Conservation (phyloP, 2,797 vertebrate genomes). For the Siniperca obscura region DNA sequence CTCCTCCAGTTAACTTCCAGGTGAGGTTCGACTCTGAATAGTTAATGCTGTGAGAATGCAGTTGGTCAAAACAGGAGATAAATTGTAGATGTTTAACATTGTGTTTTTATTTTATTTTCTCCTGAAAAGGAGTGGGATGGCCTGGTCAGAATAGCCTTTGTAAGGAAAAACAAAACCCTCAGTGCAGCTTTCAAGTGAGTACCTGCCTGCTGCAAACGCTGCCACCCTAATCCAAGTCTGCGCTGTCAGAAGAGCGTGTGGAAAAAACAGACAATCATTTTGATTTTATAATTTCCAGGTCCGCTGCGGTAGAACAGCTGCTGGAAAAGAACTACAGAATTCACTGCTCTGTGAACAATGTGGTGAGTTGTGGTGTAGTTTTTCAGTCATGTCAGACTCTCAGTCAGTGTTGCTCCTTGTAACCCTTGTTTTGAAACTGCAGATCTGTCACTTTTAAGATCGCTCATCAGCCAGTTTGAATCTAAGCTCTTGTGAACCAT, state of each 20-base stretch:
- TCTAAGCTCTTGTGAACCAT: neutral
- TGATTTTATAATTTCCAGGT: slow-evolving; percentile 78
- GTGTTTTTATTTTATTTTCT: slow-evolving; percentile 43
- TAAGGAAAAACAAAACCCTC: slow-evolving; percentile 98
- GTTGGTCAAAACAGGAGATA: neutral
- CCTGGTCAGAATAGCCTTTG: slow-evolving; percentile 95
- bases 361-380: slow-evolving; percentile 76
- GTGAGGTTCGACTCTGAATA: slow-evolving; percentile 72
- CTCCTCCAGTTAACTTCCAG: slow-evolving; percentile 97
- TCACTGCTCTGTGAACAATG: slow-evolving; percentile 94
- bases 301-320: slow-evolving; percentile 92
- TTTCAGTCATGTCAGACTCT: neutral
- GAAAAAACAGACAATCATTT: neutral
- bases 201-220: neutral
- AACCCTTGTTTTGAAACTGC: neutral
- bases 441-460: neutral
- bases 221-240: neutral
- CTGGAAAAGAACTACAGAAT: slow-evolving; percentile 98
- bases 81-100: too few species aligned
- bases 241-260: neutral
- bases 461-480: neutral
- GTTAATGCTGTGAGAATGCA: neutral
- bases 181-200: slow-evolving; percentile 96
- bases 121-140: slow-evolving; percentile 95
- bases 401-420: too few species aligned